Percentiles rank a stretch among this genome's conserved stretches.
Evolutionary conservation across 1,140 invertebrate species (phyloP).

Genomic region (Drosophila arawakana): DNA sequence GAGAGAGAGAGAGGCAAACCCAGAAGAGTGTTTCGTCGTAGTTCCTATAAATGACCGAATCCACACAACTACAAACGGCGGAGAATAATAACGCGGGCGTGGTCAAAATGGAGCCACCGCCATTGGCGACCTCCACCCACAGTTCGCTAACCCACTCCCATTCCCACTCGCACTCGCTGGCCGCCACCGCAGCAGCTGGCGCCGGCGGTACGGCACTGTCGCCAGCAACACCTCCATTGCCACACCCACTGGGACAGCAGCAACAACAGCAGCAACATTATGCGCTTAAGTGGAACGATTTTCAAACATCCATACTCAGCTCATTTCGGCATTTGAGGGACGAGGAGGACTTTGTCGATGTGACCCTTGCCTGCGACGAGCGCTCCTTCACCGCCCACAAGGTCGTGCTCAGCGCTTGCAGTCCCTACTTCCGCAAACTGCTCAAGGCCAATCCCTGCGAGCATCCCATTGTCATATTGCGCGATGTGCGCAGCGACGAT

Average conservation of each 20-base stretch:
- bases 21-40: slow-evolving; percentile 14
- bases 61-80: slow-evolving; percentile 83
- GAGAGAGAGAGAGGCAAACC: background rate
- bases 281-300: slow-evolving; percentile 96
- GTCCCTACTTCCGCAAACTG: slow-evolving; percentile 94
- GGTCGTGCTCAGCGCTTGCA: slow-evolving; percentile 95
- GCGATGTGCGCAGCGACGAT: slow-evolving; percentile 94
- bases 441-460: slow-evolving; percentile 97
- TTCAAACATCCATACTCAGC: slow-evolving; percentile 94
- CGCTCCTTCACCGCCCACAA: slow-evolving; percentile 95
- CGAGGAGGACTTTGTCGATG: slow-evolving; percentile 95
- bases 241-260: slow-evolving; percentile 28
- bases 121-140: slow-evolving; percentile 71
- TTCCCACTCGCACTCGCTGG: slow-evolving; percentile 46
- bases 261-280: slow-evolving; percentile 89
- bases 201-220: slow-evolving; percentile 64
- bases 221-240: slow-evolving; percentile 63
- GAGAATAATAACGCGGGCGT: slow-evolving; percentile 84
- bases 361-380: slow-evolving; percentile 95
- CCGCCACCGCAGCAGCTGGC: slow-evolving; percentile 64
- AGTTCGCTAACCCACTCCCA: slow-evolving; percentile 8
- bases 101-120: slow-evolving; percentile 84
- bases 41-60: slow-evolving; percentile 83
- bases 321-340: slow-evolving; percentile 94
- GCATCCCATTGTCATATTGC: slow-evolving; percentile 96